Evolutionary conservation across 30 jellyfish, hydroid and myxozoan species (phyloP).

Genomic region (Sanderia malayensis): DNA sequence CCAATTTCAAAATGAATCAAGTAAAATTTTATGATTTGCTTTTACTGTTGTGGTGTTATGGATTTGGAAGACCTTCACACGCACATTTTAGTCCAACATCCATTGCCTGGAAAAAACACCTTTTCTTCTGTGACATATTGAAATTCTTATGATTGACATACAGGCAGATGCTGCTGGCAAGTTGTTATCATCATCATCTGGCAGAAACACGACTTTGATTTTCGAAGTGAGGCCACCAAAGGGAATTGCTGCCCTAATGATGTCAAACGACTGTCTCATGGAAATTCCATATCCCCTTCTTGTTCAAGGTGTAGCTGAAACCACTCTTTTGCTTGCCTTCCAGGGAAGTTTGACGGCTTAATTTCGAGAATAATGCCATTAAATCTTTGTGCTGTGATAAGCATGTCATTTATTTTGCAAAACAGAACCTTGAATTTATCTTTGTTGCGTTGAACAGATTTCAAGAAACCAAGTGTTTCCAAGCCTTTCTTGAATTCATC

Average conservation of each 20-base stretch:
- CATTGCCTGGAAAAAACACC: background rate
- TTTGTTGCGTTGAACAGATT: too few species aligned
- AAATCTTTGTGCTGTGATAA: too few species aligned
- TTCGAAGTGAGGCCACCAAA: background rate
- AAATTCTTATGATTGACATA: background rate
- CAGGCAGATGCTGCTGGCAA: background rate
- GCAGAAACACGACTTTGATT: background rate
- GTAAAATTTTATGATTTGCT: too few species aligned
- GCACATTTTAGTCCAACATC: background rate
- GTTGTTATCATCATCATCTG: too few species aligned
- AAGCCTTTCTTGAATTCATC: too few species aligned
- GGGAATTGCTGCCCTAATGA: background rate
- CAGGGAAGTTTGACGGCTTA: too few species aligned
- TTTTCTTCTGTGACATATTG: background rate
- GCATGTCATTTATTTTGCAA: too few species aligned
- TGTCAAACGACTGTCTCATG: background rate
- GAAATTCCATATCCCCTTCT: background rate
- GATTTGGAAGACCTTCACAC: background rate
- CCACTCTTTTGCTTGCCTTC: background rate
- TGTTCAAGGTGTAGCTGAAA: background rate
- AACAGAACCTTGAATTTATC: too few species aligned
- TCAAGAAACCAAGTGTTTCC: too few species aligned
- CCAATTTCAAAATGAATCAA: background rate
- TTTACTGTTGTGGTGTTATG: background rate
- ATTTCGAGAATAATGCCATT: too few species aligned